Conservation (phyloP, 1,140 invertebrate species). For the Brachystomella parvula region DNA sequence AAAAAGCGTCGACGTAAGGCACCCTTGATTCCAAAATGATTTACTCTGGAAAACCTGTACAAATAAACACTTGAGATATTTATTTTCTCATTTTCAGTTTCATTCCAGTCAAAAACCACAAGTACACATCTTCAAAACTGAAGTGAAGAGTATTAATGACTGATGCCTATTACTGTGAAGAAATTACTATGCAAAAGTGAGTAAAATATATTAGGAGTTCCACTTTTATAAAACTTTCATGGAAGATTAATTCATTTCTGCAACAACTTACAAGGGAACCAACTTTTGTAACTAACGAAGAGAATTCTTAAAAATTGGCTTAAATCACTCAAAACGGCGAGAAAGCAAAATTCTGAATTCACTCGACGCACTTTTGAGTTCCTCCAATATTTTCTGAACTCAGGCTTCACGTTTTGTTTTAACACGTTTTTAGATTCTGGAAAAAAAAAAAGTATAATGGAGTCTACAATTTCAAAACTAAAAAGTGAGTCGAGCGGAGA, state of each 20-base stretch:
- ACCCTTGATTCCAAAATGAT: background rate
- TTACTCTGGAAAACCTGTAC: background rate
- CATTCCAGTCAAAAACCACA: no score
- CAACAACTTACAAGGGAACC: no score
- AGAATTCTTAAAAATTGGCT: no score
- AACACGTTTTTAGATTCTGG: background rate
- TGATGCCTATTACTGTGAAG: background rate
- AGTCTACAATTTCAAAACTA: background rate
- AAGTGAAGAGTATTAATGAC: no score
- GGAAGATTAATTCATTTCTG: no score
- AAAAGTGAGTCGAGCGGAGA: background rate
- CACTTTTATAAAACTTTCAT: background rate
- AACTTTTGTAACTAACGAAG: no score
- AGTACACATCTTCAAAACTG: no score
- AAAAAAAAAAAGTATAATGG: background rate
- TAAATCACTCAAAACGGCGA: no score
- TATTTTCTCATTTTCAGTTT: background rate
- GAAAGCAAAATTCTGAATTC: no score
- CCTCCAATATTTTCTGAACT: no score
- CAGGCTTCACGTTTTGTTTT: no score
- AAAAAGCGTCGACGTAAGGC: background rate
- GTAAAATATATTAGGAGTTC: background rate
- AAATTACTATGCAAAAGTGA: background rate
- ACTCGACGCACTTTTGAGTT: no score
- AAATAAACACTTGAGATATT: conserved; percentile 2